Conservation (phyloP, 2,888 invertebrate species). For the Athripsodes cinereus region DNA sequence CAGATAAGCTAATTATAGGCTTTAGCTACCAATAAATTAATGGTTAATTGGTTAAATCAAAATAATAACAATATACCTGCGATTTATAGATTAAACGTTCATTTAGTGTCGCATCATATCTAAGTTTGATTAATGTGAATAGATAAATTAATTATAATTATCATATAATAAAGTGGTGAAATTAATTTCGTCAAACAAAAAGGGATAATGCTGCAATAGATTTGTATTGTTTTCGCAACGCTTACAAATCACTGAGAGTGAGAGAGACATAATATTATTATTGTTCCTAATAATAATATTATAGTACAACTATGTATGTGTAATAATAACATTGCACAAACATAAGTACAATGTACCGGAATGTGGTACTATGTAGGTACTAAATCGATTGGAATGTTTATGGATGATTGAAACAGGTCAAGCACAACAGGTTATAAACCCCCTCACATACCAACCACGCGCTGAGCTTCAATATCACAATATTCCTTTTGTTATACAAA, state of each 20-base stretch:
- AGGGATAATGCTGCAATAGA: not conserved
- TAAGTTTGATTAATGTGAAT: too few relatives aligned
- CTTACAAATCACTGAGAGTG: constrained; percentile 18
- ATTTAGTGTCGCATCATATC: too few relatives aligned
- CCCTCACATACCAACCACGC: constrained; percentile 2
- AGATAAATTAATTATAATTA: too few relatives aligned
- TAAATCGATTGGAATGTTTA: constrained; percentile 11
- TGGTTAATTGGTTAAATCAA: too few relatives aligned
- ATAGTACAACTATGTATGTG: too few relatives aligned
- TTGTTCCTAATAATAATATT: too few relatives aligned
- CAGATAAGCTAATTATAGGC: too few relatives aligned
- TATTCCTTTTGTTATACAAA: constrained; percentile 24
- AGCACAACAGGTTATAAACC: constrained; percentile 24
- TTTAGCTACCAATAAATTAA: too few relatives aligned
- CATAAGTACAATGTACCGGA: not conserved
- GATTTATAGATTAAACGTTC: too few relatives aligned
- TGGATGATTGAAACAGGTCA: constrained; percentile 27
- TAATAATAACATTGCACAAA: not conserved
- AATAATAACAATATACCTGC: too few relatives aligned
- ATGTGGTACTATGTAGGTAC: not conserved
- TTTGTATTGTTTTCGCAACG: not conserved
- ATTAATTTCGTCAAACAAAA: too few relatives aligned
- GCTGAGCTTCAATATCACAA: constrained; percentile 12
- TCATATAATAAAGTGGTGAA: too few relatives aligned
- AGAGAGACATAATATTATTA: not conserved